phyloP scores from a whole-genome alignment of 2,888 invertebrate species.

The Portevinia maculata region DNA sequence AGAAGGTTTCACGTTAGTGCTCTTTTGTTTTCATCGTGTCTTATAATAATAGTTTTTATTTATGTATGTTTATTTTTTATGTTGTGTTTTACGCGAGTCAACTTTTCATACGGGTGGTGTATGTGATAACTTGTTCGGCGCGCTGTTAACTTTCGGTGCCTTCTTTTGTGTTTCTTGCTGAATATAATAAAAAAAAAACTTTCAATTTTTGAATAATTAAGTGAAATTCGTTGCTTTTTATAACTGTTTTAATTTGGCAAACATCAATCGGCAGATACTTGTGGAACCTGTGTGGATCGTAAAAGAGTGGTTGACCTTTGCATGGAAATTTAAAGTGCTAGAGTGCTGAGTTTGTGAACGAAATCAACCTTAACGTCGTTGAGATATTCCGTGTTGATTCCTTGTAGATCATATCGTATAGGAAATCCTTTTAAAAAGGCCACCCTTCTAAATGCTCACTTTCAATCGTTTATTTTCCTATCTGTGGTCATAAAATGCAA shows the following conservation, averaged over 20 bases:
- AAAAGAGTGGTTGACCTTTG: conserved; percentile 33
- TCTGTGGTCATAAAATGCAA: conserved; percentile 45
- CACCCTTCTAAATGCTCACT: conserved; percentile 28
- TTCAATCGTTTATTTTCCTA: conserved; percentile 28
- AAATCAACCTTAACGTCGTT: conserved; percentile 38
- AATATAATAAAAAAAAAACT: conserved; percentile 34
- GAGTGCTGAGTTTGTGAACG: not conserved
- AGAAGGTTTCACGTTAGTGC: conserved; percentile 59
- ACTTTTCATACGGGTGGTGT: conserved; percentile 42
- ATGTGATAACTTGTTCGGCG: conserved; percentile 57
- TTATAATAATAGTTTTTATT: not conserved
- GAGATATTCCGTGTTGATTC: conserved; percentile 39
- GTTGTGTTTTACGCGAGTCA: conserved; percentile 59
- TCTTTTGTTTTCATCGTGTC: conserved; percentile 47
- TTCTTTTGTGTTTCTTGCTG: conserved; percentile 20
- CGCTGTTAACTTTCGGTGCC: conserved; percentile 71
- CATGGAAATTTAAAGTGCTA: not conserved
- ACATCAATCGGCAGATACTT: conserved; percentile 20
- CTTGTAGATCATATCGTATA: conserved; percentile 49
- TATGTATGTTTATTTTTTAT: conserved; percentile 10
- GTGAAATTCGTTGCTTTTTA: conserved; percentile 59
- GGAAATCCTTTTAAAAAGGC: conserved; percentile 64
- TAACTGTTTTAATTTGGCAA: conserved; percentile 6
- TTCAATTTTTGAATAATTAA: conserved; percentile 68
- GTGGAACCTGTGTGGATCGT: conserved; percentile 38